These are phyloP conservation scores for Rhadinocentrus ornatus DNA, from an alignment of 2,797 vertebrate species.

Conservation along the genomic window DNA sequence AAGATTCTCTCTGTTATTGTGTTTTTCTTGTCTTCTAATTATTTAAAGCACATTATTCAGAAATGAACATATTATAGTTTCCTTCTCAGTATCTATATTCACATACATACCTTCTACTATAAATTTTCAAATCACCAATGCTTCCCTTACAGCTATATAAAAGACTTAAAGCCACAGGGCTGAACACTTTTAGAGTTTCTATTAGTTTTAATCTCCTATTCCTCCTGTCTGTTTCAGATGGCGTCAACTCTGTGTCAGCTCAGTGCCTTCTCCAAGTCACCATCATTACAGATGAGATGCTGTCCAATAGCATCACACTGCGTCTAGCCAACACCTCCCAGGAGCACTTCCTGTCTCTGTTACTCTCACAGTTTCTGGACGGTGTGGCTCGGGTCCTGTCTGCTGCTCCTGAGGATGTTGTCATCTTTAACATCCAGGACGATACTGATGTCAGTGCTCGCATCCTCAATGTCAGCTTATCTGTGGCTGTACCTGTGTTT, in stretches of 20 bases:
- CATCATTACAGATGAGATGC: slow-evolving; percentile 96
- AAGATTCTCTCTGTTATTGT: too few relatives aligned
- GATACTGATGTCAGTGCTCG: slow-evolving; percentile 90
- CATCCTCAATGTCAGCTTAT: slow-evolving; percentile 96
- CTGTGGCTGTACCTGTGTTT: slow-evolving; percentile 79
- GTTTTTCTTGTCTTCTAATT: too few relatives aligned
- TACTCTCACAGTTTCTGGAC: slow-evolving; percentile 91
- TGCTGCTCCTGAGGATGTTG: slow-evolving; percentile 86
- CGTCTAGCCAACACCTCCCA: slow-evolving; percentile 93
- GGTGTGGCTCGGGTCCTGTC: slow-evolving; percentile 91
- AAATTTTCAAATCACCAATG: too few relatives aligned
- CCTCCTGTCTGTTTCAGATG: slow-evolving; percentile 81
- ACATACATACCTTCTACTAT: too few relatives aligned
- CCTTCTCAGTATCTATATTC: too few relatives aligned
- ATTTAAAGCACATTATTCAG: too few relatives aligned
- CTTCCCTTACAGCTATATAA: too few relatives aligned
- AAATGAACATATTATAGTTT: too few relatives aligned
- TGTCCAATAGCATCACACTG: slow-evolving; percentile 96
- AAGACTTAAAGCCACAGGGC: too few relatives aligned
- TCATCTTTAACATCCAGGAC: slow-evolving; percentile 94
- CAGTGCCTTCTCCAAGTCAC: slow-evolving; percentile 94
- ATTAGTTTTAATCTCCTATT: neutral
- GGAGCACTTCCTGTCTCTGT: slow-evolving; percentile 92
- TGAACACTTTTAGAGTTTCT: neutral
- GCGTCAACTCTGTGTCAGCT: slow-evolving; percentile 89